A percentile compares a stretch with the other conserved stretches of the same genome.
phyloP scores from a whole-genome alignment of 2,888 invertebrate genomes.

The Ptychoptera contaminata region DNA sequence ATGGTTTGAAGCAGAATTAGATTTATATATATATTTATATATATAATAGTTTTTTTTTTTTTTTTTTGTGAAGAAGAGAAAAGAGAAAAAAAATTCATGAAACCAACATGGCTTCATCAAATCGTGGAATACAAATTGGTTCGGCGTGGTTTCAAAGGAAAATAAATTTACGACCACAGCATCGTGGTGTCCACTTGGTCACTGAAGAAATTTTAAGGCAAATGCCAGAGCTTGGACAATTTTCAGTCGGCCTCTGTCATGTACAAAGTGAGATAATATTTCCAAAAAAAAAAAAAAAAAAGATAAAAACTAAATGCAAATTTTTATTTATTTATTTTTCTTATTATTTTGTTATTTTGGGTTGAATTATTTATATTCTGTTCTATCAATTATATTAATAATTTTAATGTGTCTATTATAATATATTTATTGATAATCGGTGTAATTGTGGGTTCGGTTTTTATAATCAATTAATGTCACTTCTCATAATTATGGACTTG shows the following conservation, averaged over 20 bases:
- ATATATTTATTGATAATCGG: too few species aligned
- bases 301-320: slow-evolving; percentile 8
- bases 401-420: too few species aligned
- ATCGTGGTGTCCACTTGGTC: slow-evolving; percentile 91
- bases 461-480: too few species aligned
- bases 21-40: too few species aligned
- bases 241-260: slow-evolving; percentile 90
- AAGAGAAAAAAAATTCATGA: background rate
- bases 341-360: too few species aligned
- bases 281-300: background rate
- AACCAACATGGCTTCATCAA: slow-evolving; percentile 28
- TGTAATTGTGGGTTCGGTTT: too few species aligned
- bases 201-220: slow-evolving; percentile 92
- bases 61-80: background rate
- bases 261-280: slow-evolving; percentile 72
- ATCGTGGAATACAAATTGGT: slow-evolving; percentile 82
- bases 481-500: too few species aligned
- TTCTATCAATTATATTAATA: too few species aligned
- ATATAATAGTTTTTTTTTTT: background rate
- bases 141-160: slow-evolving; percentile 98
- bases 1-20: too few species aligned
- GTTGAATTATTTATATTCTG: too few species aligned
- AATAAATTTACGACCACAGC: slow-evolving; percentile 89
- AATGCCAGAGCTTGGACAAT: slow-evolving; percentile 86
- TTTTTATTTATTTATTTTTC: background rate